Evolutionary conservation across 2,888 invertebrate genomes (phyloP).

Genomic region (Eurytoma californica): DNA sequence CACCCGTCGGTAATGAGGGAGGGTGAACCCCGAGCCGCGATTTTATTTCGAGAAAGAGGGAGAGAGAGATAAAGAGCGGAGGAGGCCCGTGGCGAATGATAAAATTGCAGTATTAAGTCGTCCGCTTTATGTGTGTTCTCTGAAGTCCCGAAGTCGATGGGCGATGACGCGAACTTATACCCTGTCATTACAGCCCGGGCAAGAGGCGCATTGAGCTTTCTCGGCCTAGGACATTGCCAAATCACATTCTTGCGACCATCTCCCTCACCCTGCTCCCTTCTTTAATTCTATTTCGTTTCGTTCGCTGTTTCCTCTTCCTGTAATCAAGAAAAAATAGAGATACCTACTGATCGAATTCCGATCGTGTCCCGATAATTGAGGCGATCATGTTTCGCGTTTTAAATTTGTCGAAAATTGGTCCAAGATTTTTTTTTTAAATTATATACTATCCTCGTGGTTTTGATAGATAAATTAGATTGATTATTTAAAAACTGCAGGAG

Average conservation of each 20-base stretch:
- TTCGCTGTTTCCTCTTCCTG: background rate
- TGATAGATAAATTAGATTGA: too few relatives aligned
- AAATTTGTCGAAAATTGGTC: too few relatives aligned
- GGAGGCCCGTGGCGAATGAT: constrained; percentile 68
- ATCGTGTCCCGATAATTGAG: too few relatives aligned
- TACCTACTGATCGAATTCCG: too few relatives aligned
- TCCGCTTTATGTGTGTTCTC: constrained; percentile 75
- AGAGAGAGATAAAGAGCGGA: constrained; percentile 55
- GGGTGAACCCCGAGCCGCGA: constrained; percentile 65
- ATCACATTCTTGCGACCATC: constrained; percentile 23
- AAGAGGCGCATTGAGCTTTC: constrained; percentile 2
- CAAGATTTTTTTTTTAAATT: too few relatives aligned
- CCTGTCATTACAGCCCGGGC: constrained; percentile 71
- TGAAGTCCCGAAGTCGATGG: constrained; percentile 70
- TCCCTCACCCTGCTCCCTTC: background rate
- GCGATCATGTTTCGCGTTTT: too few relatives aligned
- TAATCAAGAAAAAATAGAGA: too few relatives aligned
- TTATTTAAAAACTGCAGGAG: too few relatives aligned
- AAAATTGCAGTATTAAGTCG: constrained; percentile 75
- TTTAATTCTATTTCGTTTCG: too few relatives aligned
- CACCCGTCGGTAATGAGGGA: constrained; percentile 63
- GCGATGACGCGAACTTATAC: constrained; percentile 60
- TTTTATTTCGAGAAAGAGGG: constrained; percentile 71
- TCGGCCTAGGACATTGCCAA: constrained; percentile 27
- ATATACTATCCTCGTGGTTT: too few relatives aligned